Evolutionary conservation across 2,888 invertebrate genomes (phyloP).

Genomic region (Lacanobia oleracea): DNA sequence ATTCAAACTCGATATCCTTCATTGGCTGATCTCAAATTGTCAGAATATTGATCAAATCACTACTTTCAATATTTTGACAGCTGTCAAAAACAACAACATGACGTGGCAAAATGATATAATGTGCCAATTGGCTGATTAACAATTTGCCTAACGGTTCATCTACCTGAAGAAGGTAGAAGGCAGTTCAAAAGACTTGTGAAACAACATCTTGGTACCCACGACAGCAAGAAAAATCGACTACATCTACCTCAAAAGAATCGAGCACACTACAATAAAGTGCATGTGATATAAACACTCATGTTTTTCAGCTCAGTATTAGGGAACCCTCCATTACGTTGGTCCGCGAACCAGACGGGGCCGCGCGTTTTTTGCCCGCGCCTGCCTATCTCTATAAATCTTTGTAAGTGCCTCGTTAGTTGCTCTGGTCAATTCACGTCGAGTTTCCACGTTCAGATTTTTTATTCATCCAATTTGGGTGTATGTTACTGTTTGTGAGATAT

Average conservation of each 20-base stretch:
- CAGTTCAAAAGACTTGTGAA: no score
- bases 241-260: constrained; percentile 56
- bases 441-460: constrained; percentile 78
- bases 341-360: constrained; percentile 74
- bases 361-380: constrained; percentile 78
- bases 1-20: no score
- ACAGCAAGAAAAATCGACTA: not conserved
- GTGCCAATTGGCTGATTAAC: no score
- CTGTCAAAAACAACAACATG: no score
- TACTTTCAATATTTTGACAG: not conserved
- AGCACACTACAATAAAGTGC: constrained; percentile 71
- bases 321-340: constrained; percentile 73
- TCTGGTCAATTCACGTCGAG: constrained; percentile 81
- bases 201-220: not conserved
- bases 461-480: constrained; percentile 74
- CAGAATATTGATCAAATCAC: not conserved
- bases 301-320: constrained; percentile 72
- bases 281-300: constrained; percentile 76
- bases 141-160: no score
- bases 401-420: constrained; percentile 85
- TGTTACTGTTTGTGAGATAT: constrained; percentile 58
- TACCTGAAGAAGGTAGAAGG: no score
- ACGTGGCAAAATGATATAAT: no score
- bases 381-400: constrained; percentile 85
- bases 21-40: no score